Evolutionary conservation across 2,113 vertebrate genomes (phyloP), one percentile per base, ranked within the genome.

Genomic region (Gymnocephalus cernua): DNA sequence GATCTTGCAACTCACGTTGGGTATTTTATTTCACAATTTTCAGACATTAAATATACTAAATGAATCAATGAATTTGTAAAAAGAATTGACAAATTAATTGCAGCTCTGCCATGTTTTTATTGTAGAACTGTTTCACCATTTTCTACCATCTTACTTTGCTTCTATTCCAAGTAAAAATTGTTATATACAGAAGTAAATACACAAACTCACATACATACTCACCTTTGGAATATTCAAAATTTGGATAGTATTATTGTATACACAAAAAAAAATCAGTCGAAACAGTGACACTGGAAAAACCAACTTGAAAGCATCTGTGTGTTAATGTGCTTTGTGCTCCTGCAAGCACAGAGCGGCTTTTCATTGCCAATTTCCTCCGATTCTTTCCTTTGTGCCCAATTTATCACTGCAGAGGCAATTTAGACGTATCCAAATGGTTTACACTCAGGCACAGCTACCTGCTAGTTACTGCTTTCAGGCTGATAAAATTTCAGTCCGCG

Each of bases 381-480:
- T 64, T 54, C 71, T 84, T 76, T 51, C 86, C 86, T 73, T 73
- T 77, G 74, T 80, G 68, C 27, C 62, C 59, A 68, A 78, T 79
- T 80, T 85, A 73, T 69, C 57, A 38, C 70, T 67, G 79, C 68
- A 77, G 38, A 83, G 53, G 80, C 77, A 78, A 79, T 88, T 89
- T 83, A 18, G 68, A 70, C 48, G 74, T 51, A 62, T 77, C 63
- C 75, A 57, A 68, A 68, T 32, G 61, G 32, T 63, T 41, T 50
- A 41, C 61, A 51, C 71, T 45, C 54, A 15, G 50, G 50, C 58
- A 75, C 21, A 59, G 61, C 77, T 75, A 41, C 54, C 72, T 71
- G 59, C 69, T 65, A n/a, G 74, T 66, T 68, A 76, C 79, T 48
- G 32, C 74, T 74, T 56, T 63, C 45, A 57, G 56, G 21, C 72